Conservation (phyloP, 2,888 invertebrate genomes). For the Melinaea marsaeus region DNA sequence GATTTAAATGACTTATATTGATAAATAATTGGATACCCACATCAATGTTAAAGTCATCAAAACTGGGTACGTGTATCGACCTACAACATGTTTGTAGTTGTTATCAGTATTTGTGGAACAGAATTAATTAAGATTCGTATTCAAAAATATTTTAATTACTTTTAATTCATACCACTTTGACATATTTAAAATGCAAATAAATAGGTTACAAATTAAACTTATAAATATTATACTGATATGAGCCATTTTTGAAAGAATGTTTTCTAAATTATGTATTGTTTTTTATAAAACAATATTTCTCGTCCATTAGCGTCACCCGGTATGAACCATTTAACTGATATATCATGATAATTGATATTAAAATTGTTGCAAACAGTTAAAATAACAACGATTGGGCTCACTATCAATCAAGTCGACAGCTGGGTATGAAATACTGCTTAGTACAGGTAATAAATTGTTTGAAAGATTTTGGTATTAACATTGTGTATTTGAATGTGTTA, state of each 20-base stretch:
- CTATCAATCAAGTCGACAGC: slow-evolving; percentile 22
- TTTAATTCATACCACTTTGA: too few species aligned
- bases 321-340: slow-evolving; percentile 12
- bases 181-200: too few species aligned
- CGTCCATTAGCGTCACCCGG: neutral
- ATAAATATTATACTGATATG: too few species aligned
- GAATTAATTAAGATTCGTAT: too few species aligned
- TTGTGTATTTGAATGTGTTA: neutral
- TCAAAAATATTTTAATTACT: too few species aligned
- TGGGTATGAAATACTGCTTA: slow-evolving; percentile 34
- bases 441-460: slow-evolving; percentile 32
- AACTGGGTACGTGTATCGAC: too few species aligned
- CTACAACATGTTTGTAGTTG: too few species aligned
- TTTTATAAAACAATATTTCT: neutral
- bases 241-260: neutral
- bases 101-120: too few species aligned
- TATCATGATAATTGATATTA: slow-evolving; percentile 19
- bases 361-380: slow-evolving; percentile 17
- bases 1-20: too few species aligned
- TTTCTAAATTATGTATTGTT: slow-evolving; percentile 1
- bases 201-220: too few species aligned
- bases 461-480: slow-evolving; percentile 13
- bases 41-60: too few species aligned
- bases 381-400: slow-evolving; percentile 15
- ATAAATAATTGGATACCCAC: too few species aligned